Evolutionary conservation across 2,888 invertebrate genomes (phyloP).

Genomic region (Dascillus cervinus): DNA sequence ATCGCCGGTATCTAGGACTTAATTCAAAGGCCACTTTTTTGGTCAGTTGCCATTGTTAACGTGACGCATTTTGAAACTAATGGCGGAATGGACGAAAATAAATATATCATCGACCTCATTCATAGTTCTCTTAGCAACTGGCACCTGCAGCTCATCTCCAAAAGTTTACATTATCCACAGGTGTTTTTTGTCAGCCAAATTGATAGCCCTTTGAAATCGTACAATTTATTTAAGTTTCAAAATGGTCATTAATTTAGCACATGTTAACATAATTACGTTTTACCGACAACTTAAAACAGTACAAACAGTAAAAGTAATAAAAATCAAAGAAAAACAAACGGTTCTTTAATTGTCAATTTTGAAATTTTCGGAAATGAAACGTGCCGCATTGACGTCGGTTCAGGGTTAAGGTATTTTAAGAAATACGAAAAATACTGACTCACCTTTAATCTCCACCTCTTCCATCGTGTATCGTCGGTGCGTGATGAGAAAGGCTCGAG

Average conservation of each 20-base stretch:
- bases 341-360: too few species aligned
- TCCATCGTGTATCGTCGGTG: slow-evolving; percentile 49
- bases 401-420: too few species aligned
- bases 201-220: slow-evolving; percentile 1
- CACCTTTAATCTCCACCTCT: slow-evolving; percentile 40
- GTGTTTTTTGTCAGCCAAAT: slow-evolving; percentile 13
- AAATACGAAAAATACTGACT: slow-evolving; percentile 12
- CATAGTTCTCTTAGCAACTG: slow-evolving; percentile 9
- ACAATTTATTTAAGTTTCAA: too few species aligned
- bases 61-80: slow-evolving; percentile 9
- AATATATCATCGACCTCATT: slow-evolving; percentile 22
- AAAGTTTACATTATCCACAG: slow-evolving; percentile 14
- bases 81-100: slow-evolving; percentile 9
- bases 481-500: slow-evolving; percentile 56
- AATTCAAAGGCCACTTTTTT: slow-evolving; percentile 11
- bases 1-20: too few species aligned
- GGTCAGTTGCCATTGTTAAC: slow-evolving; percentile 14
- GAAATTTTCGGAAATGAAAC: too few species aligned
- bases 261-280: too few species aligned
- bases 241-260: too few species aligned
- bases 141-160: slow-evolving; percentile 9
- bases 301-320: too few species aligned
- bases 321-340: too few species aligned
- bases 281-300: too few species aligned
- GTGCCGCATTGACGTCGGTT: too few species aligned